Percentiles rank a stretch among this genome's conserved stretches.
These are phyloP conservation scores for Tragelaphus imberbis DNA, from an alignment of 2,113 vertebrate species.

Conservation along the genomic window DNA sequence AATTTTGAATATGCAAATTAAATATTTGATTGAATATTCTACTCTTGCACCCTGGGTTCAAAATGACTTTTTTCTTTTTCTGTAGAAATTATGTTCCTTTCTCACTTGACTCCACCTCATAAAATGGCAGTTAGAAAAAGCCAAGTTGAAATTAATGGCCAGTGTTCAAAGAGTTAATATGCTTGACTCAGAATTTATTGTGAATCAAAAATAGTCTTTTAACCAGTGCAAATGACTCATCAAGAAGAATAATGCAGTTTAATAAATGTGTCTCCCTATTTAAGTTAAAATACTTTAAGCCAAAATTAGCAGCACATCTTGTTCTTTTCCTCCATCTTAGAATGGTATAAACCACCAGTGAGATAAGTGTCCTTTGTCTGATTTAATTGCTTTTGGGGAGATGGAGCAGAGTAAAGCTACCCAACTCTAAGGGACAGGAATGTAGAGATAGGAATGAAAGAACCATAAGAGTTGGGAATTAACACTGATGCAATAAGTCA, in stretches of 20 bases:
- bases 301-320: background rate
- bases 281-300: background rate
- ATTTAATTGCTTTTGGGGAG: background rate
- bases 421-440: background rate
- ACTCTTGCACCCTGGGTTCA: background rate
- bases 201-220: background rate
- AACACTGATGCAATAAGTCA: background rate
- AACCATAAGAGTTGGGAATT: background rate
- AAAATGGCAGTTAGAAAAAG: background rate
- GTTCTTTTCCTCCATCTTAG: background rate
- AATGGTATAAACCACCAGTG: background rate
- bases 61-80: background rate
- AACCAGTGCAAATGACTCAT: background rate
- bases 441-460: background rate
- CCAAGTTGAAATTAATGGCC: background rate
- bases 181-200: background rate
- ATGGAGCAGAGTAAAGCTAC: background rate
- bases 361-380: background rate
- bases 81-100: background rate
- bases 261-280: background rate
- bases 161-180: background rate
- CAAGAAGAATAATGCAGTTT: background rate
- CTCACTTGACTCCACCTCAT: background rate
- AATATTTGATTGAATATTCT: background rate
- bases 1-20: background rate